Conservation (phyloP, 2,113 vertebrate species). For the Hemibagrus wyckioides region DNA sequence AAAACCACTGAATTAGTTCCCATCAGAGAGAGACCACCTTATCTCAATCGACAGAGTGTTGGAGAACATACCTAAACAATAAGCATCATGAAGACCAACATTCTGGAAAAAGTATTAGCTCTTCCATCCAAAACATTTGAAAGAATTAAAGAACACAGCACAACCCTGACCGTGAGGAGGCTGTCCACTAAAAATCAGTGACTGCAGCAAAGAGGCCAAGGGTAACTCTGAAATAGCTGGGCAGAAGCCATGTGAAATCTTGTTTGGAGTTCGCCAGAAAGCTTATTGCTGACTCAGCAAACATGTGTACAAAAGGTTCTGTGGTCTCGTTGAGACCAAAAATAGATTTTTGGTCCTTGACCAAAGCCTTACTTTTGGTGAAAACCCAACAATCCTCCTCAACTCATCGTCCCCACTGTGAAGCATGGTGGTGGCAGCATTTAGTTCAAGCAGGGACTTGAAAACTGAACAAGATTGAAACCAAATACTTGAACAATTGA, state of each 20-base stretch:
- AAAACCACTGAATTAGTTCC: background rate
- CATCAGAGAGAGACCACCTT: too few species aligned
- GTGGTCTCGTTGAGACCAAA: background rate
- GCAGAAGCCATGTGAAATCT: background rate
- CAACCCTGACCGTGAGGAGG: background rate
- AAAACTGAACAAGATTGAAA: background rate
- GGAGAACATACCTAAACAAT: background rate
- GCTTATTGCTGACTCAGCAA: background rate
- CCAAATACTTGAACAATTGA: background rate
- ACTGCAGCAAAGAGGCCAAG: background rate
- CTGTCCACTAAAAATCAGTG: background rate
- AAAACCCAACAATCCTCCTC: background rate
- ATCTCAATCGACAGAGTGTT: background rate
- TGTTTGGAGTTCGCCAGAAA: background rate
- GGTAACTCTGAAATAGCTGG: background rate
- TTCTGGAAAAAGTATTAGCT: background rate
- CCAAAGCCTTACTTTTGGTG: background rate
- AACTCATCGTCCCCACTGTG: background rate
- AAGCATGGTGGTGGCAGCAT: constrained; percentile 6
- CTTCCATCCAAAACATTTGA: background rate
- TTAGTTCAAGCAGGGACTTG: too few species aligned
- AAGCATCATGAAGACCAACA: background rate
- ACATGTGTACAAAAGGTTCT: background rate
- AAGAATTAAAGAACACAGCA: background rate
- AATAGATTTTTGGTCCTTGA: background rate